A percentile compares a stretch with the other conserved stretches of the same genome.
phyloP scores from a whole-genome alignment of 2,113 vertebrate species.

The Callorhinus ursinus region DNA sequence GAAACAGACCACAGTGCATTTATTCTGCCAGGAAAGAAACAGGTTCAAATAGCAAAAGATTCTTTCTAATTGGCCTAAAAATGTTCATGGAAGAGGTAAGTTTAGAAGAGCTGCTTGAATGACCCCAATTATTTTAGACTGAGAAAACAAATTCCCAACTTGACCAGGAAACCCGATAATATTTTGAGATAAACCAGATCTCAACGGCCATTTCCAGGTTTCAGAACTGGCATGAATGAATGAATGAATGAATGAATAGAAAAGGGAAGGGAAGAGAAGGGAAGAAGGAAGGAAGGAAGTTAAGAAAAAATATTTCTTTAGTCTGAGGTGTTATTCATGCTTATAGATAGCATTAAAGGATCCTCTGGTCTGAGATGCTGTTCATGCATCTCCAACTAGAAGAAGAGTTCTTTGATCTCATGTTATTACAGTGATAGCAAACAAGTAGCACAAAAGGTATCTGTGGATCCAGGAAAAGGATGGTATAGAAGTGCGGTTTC shows the following conservation, averaged over 20 bases:
- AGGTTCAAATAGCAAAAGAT: neutral
- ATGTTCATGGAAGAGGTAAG: neutral
- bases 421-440: neutral
- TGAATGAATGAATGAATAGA: neutral
- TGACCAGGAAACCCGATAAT: neutral
- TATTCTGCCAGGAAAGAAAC: neutral
- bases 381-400: neutral
- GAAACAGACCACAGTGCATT: neutral
- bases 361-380: neutral
- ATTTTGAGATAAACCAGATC: neutral
- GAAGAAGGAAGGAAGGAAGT: neutral
- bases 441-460: neutral
- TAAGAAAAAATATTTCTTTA: neutral
- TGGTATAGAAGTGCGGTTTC: neutral
- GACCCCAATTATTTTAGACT: neutral
- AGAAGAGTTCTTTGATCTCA: neutral
- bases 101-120: neutral
- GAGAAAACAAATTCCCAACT: constrained; percentile 3
- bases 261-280: neutral
- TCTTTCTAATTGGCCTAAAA: neutral
- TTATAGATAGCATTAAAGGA: neutral
- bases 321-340: neutral
- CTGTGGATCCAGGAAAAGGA: neutral
- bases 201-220: neutral
- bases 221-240: neutral